A percentile compares a stretch with the other conserved stretches of the same genome.
Evolutionary conservation across 2,797 vertebrate genomes (phyloP).

Genomic region (Pitangus sulphuratus): DNA sequence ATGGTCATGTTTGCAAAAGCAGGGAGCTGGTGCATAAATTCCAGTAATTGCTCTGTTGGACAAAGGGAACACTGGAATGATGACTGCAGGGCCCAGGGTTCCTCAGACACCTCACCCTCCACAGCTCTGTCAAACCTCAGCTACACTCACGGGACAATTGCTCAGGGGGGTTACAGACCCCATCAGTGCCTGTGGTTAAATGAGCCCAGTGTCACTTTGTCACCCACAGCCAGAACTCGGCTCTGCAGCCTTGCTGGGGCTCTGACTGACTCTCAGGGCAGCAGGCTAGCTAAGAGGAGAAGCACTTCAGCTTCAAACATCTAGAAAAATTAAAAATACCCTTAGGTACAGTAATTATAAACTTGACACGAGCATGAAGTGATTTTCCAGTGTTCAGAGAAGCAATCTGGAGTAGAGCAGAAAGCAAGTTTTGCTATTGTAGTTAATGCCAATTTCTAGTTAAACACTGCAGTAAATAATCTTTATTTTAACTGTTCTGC

Average conservation of each 20-base stretch:
- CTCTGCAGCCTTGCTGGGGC: not conserved
- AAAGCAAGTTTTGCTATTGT: not conserved
- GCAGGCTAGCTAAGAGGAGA: not conserved
- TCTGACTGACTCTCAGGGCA: not conserved
- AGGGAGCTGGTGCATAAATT: constrained; percentile 89
- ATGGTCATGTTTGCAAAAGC: constrained; percentile 91
- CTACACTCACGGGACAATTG: not conserved
- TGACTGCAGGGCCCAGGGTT: not conserved
- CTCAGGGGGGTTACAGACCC: not conserved
- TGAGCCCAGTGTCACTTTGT: not conserved
- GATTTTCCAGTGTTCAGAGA: not conserved
- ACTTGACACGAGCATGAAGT: not conserved
- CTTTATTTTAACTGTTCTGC: not conserved
- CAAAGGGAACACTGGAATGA: constrained; percentile 19
- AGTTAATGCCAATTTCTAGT: not conserved
- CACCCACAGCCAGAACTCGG: not conserved
- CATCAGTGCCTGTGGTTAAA: not conserved
- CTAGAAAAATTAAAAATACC: constrained; percentile 2
- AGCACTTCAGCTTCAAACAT: constrained; percentile 7
- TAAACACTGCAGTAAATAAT: not conserved
- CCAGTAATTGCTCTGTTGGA: constrained; percentile 83
- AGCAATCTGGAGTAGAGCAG: not conserved
- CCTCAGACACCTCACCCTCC: not conserved
- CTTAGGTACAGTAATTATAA: not conserved
- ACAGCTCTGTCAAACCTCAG: not conserved